Evolutionary conservation across 1,140 invertebrate species (phyloP), one percentile per base, ranked within the genome.

Genomic region (Heliconius hermathena): DNA sequence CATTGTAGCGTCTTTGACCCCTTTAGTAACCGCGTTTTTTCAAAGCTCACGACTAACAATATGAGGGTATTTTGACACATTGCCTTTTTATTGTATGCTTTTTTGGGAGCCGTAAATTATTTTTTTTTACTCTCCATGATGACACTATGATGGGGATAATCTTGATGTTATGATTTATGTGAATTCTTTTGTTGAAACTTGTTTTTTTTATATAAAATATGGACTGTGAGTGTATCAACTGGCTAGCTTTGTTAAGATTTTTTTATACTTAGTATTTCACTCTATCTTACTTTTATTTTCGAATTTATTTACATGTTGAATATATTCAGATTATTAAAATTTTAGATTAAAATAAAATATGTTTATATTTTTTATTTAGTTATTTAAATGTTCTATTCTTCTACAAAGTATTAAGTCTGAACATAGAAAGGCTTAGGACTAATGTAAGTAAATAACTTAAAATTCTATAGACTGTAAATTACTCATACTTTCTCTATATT

Each of bases 21-120:
- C 84, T 84, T 73, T 57, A 76, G 81, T 83, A 82, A 83, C 83
- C 84, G 74, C 79, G 18, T 74, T 73, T 73, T 87, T 90, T 83
- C 75, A 87, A 83, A 84, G 85, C 84, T 90, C 83, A 91, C 88
- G 85, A 81, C 79, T 89, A 90, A 88, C 85, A 80, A 82, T 93
- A 85, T 86, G 80, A 84, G 81, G 70, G 83, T 93, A 93, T 93
- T 93, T 93, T 93, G 92, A 93, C 92, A 93, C 89, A 93, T 93
- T 88, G 88, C 87, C 77, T 29, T 81, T 36, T 74, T 83, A 92
- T 93, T 93, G 91, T 93, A 89, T 89, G 88, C 79, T 29, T 87
- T 89, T 92, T 92, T 90, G 83, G 60, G 76, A 81, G 76, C 84
- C 86, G 84, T 92, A 93, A 92, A 92, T 93, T 90, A 90, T 87